Evolutionary conservation across 2,797 vertebrate genomes (phyloP).

Genomic region (Tenualosa ilisha): DNA sequence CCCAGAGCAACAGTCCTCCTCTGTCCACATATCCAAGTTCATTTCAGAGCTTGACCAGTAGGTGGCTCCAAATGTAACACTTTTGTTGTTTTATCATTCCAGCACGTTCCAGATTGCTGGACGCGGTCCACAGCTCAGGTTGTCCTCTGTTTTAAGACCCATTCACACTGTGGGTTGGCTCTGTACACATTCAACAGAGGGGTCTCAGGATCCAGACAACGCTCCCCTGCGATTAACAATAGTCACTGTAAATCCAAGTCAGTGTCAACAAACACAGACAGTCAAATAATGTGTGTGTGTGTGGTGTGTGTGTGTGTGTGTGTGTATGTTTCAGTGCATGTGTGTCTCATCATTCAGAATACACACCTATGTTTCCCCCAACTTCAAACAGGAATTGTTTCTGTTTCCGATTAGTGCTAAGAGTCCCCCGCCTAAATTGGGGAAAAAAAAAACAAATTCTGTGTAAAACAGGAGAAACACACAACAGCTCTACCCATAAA

Average conservation of each 20-base stretch:
- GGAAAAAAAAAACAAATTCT: constrained; percentile 23
- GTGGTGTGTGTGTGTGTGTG: neutral
- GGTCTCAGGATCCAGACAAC: constrained; percentile 83
- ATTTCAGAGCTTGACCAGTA: constrained; percentile 43
- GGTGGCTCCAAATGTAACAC: constrained; percentile 26
- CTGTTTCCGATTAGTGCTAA: constrained; percentile 64
- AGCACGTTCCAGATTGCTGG: neutral
- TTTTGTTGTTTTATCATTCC: constrained; percentile 6
- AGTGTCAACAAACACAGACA: neutral
- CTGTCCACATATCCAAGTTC: constrained; percentile 28
- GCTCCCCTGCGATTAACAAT: constrained; percentile 71
- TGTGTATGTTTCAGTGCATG: neutral
- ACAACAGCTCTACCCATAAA: neutral
- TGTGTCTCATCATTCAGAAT: neutral
- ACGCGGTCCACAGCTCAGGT: constrained; percentile 59
- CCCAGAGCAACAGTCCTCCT: constrained; percentile 8
- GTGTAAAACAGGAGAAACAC: neutral
- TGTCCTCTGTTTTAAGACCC: constrained; percentile 82
- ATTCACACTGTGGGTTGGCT: constrained; percentile 84
- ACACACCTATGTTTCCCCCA: constrained; percentile 93
- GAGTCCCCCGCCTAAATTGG: constrained; percentile 38
- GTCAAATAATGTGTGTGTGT: neutral
- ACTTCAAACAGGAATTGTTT: constrained; percentile 88
- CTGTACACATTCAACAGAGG: constrained; percentile 83
- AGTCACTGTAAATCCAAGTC: neutral